Evolutionary conservation across 2,888 invertebrate species (phyloP).

Genomic region (Cactoblastis cactorum): DNA sequence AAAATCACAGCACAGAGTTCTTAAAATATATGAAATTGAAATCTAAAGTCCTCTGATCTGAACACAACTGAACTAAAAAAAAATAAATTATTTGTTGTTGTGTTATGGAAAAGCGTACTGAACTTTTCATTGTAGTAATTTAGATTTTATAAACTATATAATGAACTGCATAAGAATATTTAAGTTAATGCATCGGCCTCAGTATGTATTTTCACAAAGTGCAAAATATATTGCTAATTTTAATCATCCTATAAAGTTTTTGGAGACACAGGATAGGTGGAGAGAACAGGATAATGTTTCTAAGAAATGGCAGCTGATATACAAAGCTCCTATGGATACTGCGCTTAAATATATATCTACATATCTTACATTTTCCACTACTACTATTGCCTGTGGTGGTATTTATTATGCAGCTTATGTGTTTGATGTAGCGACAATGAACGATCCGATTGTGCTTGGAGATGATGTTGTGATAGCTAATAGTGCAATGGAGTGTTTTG

Average conservation of each 20-base stretch:
- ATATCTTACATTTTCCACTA: slow-evolving; percentile 54
- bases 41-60: too few species aligned
- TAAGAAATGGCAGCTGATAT: slow-evolving; percentile 58
- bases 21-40: too few species aligned
- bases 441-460: slow-evolving; percentile 52
- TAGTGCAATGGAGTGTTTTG: slow-evolving; percentile 50
- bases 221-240: slow-evolving; percentile 35
- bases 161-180: slow-evolving; percentile 52
- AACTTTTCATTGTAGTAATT: too few species aligned
- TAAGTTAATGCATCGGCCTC: slow-evolving; percentile 31
- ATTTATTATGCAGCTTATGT: slow-evolving; percentile 53
- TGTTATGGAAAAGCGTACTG: too few species aligned
- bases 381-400: slow-evolving; percentile 33
- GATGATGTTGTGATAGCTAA: slow-evolving; percentile 59
- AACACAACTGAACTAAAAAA: too few species aligned
- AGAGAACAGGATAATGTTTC: slow-evolving; percentile 53
- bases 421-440: slow-evolving; percentile 43
- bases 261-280: slow-evolving; percentile 56
- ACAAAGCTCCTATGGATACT: slow-evolving; percentile 66
- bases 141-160: slow-evolving; percentile 1
- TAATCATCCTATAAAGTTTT: slow-evolving; percentile 51
- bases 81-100: too few species aligned
- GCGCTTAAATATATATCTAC: slow-evolving; percentile 45
- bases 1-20: too few species aligned
- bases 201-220: slow-evolving; percentile 29